phyloP scores from a whole-genome alignment of 2,113 vertebrate species.

The Columba livia region DNA sequence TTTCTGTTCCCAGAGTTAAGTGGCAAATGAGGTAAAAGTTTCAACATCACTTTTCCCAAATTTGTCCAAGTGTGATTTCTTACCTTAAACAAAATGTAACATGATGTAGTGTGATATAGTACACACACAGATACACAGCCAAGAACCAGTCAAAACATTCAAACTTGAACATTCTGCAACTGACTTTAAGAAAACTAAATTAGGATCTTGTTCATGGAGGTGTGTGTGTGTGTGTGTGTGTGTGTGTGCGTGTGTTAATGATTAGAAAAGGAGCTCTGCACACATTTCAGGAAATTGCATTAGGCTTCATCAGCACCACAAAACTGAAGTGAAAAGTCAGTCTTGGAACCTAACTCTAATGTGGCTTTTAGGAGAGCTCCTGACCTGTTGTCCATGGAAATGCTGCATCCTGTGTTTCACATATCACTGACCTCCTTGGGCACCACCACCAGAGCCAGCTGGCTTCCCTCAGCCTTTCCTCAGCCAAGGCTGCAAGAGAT shows the following conservation, averaged over 20 bases:
- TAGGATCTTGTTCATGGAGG: not conserved
- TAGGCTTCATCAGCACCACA: not conserved
- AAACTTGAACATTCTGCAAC: not conserved
- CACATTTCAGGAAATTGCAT: not conserved
- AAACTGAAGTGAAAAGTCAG: not conserved
- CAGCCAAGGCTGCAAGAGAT: not conserved
- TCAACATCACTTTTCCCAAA: not conserved
- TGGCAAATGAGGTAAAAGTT: not conserved
- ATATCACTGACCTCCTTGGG: not conserved
- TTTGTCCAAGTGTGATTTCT: not conserved
- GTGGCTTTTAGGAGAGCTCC: not conserved
- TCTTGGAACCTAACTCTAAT: not conserved
- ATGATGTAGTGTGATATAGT: not conserved
- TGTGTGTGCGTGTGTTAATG: not conserved
- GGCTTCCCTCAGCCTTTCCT: not conserved
- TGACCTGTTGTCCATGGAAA: not conserved
- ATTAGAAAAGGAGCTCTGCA: not conserved
- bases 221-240: not conserved
- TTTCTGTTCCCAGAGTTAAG: not conserved
- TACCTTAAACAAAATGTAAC: not conserved
- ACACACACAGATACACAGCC: not conserved
- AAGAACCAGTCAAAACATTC: conserved; percentile 22
- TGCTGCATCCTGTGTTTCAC: not conserved
- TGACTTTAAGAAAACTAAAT: conserved; percentile 11
- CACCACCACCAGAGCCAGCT: not conserved